A percentile compares a stretch with the other conserved stretches of the same genome.
phyloP scores from a whole-genome alignment of 2,888 invertebrate genomes.

The Acleris sparsana region DNA sequence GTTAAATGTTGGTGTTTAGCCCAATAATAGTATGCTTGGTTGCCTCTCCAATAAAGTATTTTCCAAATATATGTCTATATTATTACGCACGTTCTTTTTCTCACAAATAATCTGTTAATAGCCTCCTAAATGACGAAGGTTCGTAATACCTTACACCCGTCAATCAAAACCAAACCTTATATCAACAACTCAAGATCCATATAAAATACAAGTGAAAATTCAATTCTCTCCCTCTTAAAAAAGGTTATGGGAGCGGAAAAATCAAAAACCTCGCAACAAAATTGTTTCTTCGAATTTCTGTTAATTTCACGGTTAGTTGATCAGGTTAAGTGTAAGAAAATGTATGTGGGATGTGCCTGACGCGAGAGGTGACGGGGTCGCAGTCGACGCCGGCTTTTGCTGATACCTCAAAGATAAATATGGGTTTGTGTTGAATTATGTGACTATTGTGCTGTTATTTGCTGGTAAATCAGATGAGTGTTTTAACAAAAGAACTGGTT shows the following conservation, averaged over 20 bases:
- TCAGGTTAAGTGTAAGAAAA: slow-evolving; percentile 30
- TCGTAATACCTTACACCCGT: background rate
- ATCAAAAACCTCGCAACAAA: slow-evolving; percentile 28
- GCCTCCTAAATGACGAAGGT: slow-evolving; percentile 26
- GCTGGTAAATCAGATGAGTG: too few relatives aligned
- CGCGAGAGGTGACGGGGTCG: slow-evolving; percentile 6
- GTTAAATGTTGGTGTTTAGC: too few relatives aligned
- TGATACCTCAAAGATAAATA: too few relatives aligned
- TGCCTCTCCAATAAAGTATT: background rate
- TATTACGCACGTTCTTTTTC: slow-evolving; percentile 6
- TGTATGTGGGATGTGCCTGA: slow-evolving; percentile 16
- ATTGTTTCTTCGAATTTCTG: slow-evolving; percentile 33
- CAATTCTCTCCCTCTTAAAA: slow-evolving; percentile 26
- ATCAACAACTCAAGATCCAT: background rate
- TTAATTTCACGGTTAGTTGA: slow-evolving; percentile 37
- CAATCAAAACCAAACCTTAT: background rate
- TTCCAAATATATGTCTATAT: background rate
- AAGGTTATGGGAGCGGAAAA: slow-evolving; percentile 30
- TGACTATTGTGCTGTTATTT: too few relatives aligned
- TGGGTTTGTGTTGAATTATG: too few relatives aligned
- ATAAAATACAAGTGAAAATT: slow-evolving; percentile 4
- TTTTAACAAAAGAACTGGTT: too few relatives aligned
- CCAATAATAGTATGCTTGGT: too few relatives aligned
- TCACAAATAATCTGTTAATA: slow-evolving; percentile 26
- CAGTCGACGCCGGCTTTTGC: too few relatives aligned